Evolutionary conservation across 37 sponge, comb jelly and placozoan species (phyloP).

Genomic region (Oscarella lobularis): DNA sequence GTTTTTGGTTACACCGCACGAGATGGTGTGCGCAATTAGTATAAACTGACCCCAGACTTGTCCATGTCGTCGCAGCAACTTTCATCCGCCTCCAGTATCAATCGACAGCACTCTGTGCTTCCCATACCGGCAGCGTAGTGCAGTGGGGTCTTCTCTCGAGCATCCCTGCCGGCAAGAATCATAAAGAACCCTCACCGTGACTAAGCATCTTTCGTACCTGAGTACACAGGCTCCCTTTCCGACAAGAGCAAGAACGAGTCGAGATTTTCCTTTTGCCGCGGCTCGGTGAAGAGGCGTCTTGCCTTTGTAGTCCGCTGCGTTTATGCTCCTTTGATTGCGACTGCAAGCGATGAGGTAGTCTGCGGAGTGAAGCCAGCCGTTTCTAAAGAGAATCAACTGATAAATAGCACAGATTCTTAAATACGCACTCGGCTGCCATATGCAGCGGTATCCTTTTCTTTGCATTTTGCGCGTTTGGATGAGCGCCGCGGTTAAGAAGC

Average conservation of each 20-base stretch:
- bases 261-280: neutral
- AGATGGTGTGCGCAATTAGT: too few relatives aligned
- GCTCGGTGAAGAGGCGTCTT: conserved; percentile 1
- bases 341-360: neutral
- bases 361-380: neutral
- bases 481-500: neutral
- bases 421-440: conserved; percentile 1
- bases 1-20: too few relatives aligned
- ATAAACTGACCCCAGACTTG: neutral
- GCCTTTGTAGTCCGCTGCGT: neutral
- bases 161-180: too few relatives aligned
- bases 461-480: neutral
- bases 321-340: neutral
- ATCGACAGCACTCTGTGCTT: neutral
- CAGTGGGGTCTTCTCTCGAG: neutral
- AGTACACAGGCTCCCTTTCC: neutral
- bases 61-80: neutral
- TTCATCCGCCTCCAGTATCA: neutral
- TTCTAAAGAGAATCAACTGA: too few relatives aligned
- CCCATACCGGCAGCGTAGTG: neutral
- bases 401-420: too few relatives aligned
- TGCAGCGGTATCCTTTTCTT: neutral
- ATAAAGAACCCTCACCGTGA: too few relatives aligned
- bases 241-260: neutral
- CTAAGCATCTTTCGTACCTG: too few relatives aligned